Base-by-base conservation (phyloP, 2,113 vertebrate genomes). In the Ammospiza nelsoni region DNA sequence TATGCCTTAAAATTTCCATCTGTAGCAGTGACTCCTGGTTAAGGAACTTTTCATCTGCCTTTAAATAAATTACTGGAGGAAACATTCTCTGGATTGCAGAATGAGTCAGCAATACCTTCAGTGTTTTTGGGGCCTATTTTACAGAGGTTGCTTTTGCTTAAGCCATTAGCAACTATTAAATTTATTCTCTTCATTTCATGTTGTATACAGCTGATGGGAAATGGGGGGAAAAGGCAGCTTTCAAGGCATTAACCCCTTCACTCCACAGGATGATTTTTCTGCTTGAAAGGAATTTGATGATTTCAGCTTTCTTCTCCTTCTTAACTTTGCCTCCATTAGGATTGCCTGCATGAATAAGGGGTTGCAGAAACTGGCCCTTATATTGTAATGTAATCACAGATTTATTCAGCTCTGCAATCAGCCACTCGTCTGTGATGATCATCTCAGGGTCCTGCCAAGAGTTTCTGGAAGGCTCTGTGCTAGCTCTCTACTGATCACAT, bases 111-210 rank as follows among this genome's bases (percentile, higher is more conserved):
- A 95, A 84, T 46, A 41, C 59, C 90, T 87, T 63, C 75, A 95
- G 61, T 33, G 88, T 84, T 75, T 33, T 31, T 10, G 63, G 21
- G 67, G 52, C 58, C 23, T 82, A 65, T 35, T 67, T 91, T 63
- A 84, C 52, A 94, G 87, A 74, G 46, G 78, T 81, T 89, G 71
- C 67, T 95, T 97, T 94, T 90, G 22, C 91, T 97, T 91, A 81
- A 97, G 87, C 95, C 95, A 97, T 97, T 97, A 98, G 59, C 58
- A 95, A 78, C 90, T 94, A 96, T 93, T 97, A 97, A 95, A 97
- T 93, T 91, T 96, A 95, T 96, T 97, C 43, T 95, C 58, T 92
- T 96, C 69, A 79, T 95, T 97, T 96, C 91, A 91, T 24, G 3
- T 78, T 86, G 68, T 88, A 83, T 59, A 88, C 69, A 92, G 95